Evolutionary conservation across 1,140 invertebrate species (phyloP).

Genomic region (Aphis gossypii): DNA sequence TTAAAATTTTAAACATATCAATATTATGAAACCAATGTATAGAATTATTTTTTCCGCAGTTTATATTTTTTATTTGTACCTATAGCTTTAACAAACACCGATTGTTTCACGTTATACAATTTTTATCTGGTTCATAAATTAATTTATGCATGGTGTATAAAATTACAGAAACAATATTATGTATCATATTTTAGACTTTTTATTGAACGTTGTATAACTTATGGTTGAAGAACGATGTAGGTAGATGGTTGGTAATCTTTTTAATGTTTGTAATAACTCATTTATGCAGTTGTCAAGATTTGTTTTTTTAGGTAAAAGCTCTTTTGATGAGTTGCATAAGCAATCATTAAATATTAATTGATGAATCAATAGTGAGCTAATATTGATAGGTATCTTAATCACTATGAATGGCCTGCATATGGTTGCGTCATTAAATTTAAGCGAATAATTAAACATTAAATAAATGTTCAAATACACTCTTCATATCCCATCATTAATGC

Average conservation of each 20-base stretch:
- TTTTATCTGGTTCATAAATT: not conserved
- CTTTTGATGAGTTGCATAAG: not conserved
- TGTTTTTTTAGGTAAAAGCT: not conserved
- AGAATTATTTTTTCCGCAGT: not conserved
- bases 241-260: not conserved
- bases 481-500: not conserved
- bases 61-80: not conserved
- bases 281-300: not conserved
- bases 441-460: not conserved
- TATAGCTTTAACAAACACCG: not conserved
- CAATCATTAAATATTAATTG: not conserved
- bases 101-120: not conserved
- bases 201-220: not conserved
- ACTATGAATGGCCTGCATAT: not conserved
- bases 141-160: not conserved
- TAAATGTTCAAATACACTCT: not conserved
- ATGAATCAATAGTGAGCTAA: not conserved
- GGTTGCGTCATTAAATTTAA: not conserved
- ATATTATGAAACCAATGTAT: not conserved
- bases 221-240: not conserved
- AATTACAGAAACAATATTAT: not conserved
- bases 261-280: not conserved
- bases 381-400: not conserved
- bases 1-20: not conserved
- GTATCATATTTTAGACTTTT: not conserved